Evolutionary conservation across 1,140 invertebrate species (phyloP).

Genomic region (Philotrypesis tridentata): DNA sequence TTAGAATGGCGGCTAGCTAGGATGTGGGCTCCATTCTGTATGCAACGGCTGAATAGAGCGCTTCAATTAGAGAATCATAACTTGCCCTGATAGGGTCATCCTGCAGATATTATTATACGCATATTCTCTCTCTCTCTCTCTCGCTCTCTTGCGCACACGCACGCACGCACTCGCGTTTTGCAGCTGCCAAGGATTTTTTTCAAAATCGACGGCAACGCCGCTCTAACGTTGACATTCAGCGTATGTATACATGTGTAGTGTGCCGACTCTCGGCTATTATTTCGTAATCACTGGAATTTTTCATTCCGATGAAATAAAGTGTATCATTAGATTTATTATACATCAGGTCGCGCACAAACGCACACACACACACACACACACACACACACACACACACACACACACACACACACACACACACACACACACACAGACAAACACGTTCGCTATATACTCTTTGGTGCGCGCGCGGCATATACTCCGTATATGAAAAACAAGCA

Average conservation of each 20-base stretch:
- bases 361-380: too few species aligned
- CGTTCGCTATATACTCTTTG: too few species aligned
- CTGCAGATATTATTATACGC: conserved; percentile 59
- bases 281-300: conserved; percentile 43
- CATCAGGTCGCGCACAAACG: too few species aligned
- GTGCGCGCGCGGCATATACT: background rate
- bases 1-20: conserved; percentile 67
- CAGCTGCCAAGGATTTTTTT: background rate
- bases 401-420: too few species aligned
- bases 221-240: conserved; percentile 33
- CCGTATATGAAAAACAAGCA: conserved; percentile 31
- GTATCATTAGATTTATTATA: conserved; percentile 45
- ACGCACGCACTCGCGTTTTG: background rate
- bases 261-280: background rate
- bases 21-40: conserved; percentile 69
- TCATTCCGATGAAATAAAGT: conserved; percentile 41
- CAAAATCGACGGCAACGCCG: background rate
- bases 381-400: too few species aligned
- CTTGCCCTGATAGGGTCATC: conserved; percentile 68
- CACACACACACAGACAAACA: too few species aligned
- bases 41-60: conserved; percentile 67
- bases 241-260: too few species aligned
- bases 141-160: background rate
- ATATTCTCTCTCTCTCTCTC: conserved; percentile 15
- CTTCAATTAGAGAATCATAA: conserved; percentile 73